A percentile compares a stretch with the other conserved stretches of the same genome.
Conservation (phyloP, 2,797 vertebrate genomes). For the Alfaro cultratus region DNA sequence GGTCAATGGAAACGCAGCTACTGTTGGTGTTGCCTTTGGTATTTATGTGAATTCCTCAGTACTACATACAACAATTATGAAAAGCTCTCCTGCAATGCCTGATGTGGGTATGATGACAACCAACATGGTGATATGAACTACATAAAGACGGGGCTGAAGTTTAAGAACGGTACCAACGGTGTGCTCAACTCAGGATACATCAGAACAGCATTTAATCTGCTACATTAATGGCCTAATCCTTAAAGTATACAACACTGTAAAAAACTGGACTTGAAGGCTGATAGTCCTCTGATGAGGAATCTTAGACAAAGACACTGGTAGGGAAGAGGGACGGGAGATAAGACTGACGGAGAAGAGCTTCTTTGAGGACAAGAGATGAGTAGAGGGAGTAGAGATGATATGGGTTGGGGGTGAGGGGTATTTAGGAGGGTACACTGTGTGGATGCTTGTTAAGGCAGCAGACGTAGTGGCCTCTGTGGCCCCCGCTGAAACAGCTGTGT, state of each 20-base stretch:
- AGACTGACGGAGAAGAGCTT: constrained; percentile 33
- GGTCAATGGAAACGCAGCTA: too few relatives aligned
- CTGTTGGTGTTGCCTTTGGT: neutral
- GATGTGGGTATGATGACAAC: too few relatives aligned
- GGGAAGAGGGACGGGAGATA: constrained; percentile 15
- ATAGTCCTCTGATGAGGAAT: neutral
- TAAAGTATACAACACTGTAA: neutral
- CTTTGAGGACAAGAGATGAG: constrained; percentile 44
- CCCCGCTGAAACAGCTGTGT: constrained; percentile 62
- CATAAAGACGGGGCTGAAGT: neutral
- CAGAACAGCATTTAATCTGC: neutral
- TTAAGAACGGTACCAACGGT: neutral
- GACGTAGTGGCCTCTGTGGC: constrained; percentile 17
- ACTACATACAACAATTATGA: neutral
- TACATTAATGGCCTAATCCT: neutral
- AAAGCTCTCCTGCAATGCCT: neutral
- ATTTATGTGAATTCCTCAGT: neutral
- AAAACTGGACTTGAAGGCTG: neutral
- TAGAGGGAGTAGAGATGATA: constrained; percentile 55
- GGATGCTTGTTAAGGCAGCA: constrained; percentile 22
- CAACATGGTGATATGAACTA: neutral
- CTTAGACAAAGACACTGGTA: neutral
- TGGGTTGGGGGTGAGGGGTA: constrained; percentile 19
- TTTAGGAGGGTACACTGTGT: constrained; percentile 16
- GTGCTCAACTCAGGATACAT: too few relatives aligned